phyloP scores from a whole-genome alignment of 2,797 vertebrate genomes.

The Gorsachius magnificus region DNA sequence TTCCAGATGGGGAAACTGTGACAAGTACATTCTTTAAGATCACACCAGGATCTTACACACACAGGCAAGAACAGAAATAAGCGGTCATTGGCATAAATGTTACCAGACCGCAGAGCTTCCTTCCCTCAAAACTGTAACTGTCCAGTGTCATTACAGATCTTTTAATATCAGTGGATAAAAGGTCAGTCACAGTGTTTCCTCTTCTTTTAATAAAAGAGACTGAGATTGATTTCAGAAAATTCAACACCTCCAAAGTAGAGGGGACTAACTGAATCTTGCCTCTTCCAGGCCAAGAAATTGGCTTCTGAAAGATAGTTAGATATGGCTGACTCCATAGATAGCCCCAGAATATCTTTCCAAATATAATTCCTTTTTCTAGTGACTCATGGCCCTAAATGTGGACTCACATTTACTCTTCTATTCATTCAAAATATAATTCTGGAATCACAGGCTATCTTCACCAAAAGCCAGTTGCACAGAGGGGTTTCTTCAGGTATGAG shows the following conservation, averaged over 20 bases:
- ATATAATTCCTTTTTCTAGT: not conserved
- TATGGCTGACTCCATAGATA: not conserved
- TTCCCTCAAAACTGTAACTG: not conserved
- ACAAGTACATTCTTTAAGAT: constrained; percentile 4
- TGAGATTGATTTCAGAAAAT: not conserved
- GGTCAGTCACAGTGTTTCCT: not conserved
- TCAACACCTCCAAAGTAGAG: not conserved
- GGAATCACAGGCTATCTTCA: not conserved
- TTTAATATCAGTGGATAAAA: not conserved
- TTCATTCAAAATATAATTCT: not conserved
- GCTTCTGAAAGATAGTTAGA: not conserved
- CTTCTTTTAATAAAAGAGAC: not conserved
- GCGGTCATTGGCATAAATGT: not conserved
- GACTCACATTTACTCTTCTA: not conserved
- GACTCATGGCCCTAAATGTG: not conserved
- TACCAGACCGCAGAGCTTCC: not conserved
- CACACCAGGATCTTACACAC: not conserved
- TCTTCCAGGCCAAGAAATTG: not conserved
- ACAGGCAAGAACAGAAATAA: not conserved
- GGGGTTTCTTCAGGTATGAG: not conserved
- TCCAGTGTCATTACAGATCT: not conserved
- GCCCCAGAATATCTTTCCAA: not conserved
- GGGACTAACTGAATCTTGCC: not conserved
- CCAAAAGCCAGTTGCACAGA: not conserved
- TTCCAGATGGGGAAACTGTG: not conserved